Conservation (phyloP, 2,888 invertebrate genomes). For the Phalera bucephala region DNA sequence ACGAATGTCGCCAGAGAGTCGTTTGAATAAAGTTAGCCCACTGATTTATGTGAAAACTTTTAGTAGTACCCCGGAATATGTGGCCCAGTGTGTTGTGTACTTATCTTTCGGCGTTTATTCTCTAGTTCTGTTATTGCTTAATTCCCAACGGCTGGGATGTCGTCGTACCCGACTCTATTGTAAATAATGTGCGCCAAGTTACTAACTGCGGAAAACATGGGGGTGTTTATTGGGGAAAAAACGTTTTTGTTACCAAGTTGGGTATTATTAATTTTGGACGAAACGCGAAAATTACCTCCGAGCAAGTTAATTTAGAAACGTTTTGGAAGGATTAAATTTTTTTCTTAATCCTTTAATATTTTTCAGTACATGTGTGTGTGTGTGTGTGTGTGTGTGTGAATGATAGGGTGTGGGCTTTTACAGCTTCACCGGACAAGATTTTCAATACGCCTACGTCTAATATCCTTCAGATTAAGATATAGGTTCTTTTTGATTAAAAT, state of each 20-base stretch:
- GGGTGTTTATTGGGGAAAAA: constrained; percentile 11
- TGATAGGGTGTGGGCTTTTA: no score
- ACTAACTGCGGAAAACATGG: constrained; percentile 13
- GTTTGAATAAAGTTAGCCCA: constrained; percentile 79
- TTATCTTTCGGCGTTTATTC: constrained; percentile 58
- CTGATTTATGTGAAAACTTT: constrained; percentile 80
- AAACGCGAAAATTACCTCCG: neutral
- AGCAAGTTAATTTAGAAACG: neutral
- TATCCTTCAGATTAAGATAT: no score
- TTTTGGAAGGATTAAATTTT: neutral
- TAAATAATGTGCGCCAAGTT: constrained; percentile 28
- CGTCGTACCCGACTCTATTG: constrained; percentile 29
- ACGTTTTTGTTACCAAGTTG: neutral
- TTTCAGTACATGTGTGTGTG: no score
- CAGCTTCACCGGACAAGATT: no score
- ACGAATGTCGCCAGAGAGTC: constrained; percentile 80
- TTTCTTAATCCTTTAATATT: neutral
- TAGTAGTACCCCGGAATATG: constrained; percentile 56
- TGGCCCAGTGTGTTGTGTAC: constrained; percentile 62
- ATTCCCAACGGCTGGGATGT: constrained; percentile 51
- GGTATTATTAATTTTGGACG: constrained; percentile 2
- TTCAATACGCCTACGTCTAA: no score
- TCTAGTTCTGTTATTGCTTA: constrained; percentile 52
- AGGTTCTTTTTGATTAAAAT: no score
- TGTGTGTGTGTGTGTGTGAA: no score